Evolutionary conservation across 2,797 vertebrate genomes (phyloP), one percentile per base, ranked within the genome.

Genomic region (Chrysocyon brachyurus): DNA sequence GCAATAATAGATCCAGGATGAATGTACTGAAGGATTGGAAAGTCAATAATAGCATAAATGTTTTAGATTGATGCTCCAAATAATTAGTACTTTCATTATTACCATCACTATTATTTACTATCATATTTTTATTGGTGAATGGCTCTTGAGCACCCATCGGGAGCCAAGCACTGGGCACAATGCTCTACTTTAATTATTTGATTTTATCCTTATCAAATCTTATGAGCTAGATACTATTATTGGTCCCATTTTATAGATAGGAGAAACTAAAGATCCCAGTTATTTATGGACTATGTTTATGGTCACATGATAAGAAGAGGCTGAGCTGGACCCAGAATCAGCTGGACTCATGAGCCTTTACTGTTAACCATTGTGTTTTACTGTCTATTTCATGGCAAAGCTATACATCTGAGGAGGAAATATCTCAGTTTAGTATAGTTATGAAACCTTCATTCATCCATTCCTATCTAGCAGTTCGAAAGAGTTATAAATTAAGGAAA

Each of bases 121-220:
- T 66, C 86, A 33, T 26, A 87, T 26, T n/a, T 88, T 36, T 26
- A 63, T 36, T 82, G 54, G 36, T 24, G 12, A 54, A 56, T 66
- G 57, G 15, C 79, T 73, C 31, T 7, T 63, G 56, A 78, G 33
- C 33, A 31, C 12, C 72, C 21, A 16, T 33, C 81, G 22, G 46
- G 66, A 86, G 17, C 22, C 59, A 22, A 9, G 12, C 72, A 31
- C 33, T 68, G 56, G 33, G 3, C 5, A 78, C 64, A 68, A 72
- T 26, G 12, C 33, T 84, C 2, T 59, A 46, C 5, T 26, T 46
- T 40, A 31, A 28, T 72, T 92, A 33, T 88, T 56, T 96, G 22
- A 54, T 87, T 84, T 78, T 86, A 88, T 96, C 31, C 61, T 92
- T 92, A 61, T 14, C n/a, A 83, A 79, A 75, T 36, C 14, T 82